Evolutionary conservation across 1,140 invertebrate genomes (phyloP).

Genomic region (Zaprionus vittiger): DNA sequence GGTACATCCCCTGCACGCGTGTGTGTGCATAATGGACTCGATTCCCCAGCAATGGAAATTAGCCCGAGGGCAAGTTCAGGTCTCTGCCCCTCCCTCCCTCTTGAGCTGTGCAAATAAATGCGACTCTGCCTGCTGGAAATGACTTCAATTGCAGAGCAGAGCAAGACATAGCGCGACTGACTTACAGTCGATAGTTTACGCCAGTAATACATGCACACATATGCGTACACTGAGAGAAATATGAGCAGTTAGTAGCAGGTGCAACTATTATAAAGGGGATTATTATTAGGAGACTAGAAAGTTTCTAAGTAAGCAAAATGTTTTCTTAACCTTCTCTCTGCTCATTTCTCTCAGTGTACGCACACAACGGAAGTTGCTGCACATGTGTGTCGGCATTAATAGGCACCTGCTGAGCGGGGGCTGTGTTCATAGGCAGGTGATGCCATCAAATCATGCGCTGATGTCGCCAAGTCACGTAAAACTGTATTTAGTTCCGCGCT

Average conservation of each 20-base stretch:
- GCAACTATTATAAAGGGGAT: neutral
- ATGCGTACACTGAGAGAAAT: neutral
- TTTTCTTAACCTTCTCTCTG: neutral
- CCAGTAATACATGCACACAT: neutral
- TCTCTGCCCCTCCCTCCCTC: neutral
- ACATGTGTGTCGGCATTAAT: conserved; percentile 35
- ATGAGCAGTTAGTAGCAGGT: neutral
- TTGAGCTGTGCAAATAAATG: conserved; percentile 4
- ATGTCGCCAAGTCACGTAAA: conserved; percentile 78
- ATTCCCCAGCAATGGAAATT: conserved; percentile 50
- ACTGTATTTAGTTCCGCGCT: conserved; percentile 65
- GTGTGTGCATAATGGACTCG: conserved; percentile 4
- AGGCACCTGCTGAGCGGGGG: conserved; percentile 26
- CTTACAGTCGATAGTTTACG: neutral
- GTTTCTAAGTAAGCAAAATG: neutral
- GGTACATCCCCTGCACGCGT: too few relatives aligned
- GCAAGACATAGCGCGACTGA: neutral
- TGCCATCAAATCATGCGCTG: conserved; percentile 58
- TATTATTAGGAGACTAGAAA: neutral
- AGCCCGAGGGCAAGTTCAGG: conserved; percentile 45
- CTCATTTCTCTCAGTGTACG: neutral
- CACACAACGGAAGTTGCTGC: conserved; percentile 14
- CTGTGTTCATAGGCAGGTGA: conserved; percentile 3
- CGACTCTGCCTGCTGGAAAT: neutral
- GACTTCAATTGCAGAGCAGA: conserved; percentile 4